Evolutionary conservation across 2,888 invertebrate genomes (phyloP).

Genomic region (Drosophila engyochracea): DNA sequence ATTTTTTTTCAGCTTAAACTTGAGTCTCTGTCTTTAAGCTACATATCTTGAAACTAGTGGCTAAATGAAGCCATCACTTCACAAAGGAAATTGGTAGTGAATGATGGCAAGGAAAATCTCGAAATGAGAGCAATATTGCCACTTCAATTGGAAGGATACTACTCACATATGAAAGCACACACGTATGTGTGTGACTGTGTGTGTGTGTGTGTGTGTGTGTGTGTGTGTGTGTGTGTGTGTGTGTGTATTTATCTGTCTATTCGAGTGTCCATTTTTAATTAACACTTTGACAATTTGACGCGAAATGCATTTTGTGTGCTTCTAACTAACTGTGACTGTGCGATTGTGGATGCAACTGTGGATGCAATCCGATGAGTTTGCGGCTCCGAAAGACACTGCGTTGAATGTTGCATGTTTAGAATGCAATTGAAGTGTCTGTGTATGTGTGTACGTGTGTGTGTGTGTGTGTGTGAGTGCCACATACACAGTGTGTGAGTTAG

Average conservation of each 20-base stretch:
- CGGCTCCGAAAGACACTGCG: constrained; percentile 49
- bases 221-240: background rate
- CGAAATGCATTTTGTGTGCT: constrained; percentile 72
- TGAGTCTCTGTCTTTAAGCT: too few relatives aligned
- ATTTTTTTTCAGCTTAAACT: background rate
- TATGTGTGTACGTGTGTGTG: constrained; percentile 24
- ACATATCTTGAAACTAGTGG: background rate
- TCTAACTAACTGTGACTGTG: constrained; percentile 35
- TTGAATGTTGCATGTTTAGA: constrained; percentile 76
- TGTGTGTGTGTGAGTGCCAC: constrained; percentile 10
- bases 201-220: background rate
- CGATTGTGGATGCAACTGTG: constrained; percentile 16
- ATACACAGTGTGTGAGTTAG: constrained; percentile 4
- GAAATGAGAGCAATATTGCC: background rate
- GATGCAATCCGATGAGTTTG: constrained; percentile 50
- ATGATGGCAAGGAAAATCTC: background rate
- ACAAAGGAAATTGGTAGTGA: background rate
- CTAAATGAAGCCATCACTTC: too few relatives aligned
- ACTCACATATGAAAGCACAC: background rate
- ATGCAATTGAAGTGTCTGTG: constrained; percentile 72
- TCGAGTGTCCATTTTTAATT: constrained; percentile 82
- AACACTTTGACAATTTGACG: constrained; percentile 81
- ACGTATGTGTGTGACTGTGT: background rate
- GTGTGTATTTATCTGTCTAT: constrained; percentile 54
- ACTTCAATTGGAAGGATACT: background rate